Conservation (phyloP, 2,888 invertebrate species). For the Strigamia transsilvanica region DNA sequence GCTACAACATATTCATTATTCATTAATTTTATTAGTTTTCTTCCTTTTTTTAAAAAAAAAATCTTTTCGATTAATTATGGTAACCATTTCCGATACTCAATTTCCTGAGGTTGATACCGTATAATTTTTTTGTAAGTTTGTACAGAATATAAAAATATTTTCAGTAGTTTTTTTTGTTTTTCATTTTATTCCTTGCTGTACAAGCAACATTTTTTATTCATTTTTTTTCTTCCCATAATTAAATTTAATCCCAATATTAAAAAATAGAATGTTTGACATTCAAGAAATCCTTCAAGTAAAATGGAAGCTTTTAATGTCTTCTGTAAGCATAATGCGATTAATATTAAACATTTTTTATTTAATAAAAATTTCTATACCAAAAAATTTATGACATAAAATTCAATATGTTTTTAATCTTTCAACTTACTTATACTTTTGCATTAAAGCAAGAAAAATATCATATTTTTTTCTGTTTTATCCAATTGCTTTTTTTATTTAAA, state of each 20-base stretch:
- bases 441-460: slow-evolving; percentile 5
- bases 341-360: slow-evolving; percentile 29
- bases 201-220: slow-evolving; percentile 5
- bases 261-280: slow-evolving; percentile 13
- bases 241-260: slow-evolving; percentile 23
- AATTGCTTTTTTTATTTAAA: background rate
- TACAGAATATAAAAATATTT: background rate
- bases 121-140: background rate
- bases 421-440: background rate
- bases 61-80: background rate
- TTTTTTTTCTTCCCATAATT: slow-evolving; percentile 16
- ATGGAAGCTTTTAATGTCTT: slow-evolving; percentile 12
- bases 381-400: slow-evolving; percentile 21
- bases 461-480: background rate
- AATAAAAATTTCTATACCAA: background rate
- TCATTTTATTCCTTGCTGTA: background rate
- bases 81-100: background rate
- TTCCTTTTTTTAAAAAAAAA: background rate
- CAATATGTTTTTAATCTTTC: slow-evolving; percentile 7
- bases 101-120: background rate
- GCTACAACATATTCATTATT: background rate
- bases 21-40: background rate
- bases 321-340: slow-evolving; percentile 10
- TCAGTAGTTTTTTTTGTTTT: background rate
- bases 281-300: slow-evolving; percentile 26